A percentile compares a stretch with the other conserved stretches of the same genome.
phyloP scores from a whole-genome alignment of 2,888 invertebrate species.

The Mamestra brassicae region DNA sequence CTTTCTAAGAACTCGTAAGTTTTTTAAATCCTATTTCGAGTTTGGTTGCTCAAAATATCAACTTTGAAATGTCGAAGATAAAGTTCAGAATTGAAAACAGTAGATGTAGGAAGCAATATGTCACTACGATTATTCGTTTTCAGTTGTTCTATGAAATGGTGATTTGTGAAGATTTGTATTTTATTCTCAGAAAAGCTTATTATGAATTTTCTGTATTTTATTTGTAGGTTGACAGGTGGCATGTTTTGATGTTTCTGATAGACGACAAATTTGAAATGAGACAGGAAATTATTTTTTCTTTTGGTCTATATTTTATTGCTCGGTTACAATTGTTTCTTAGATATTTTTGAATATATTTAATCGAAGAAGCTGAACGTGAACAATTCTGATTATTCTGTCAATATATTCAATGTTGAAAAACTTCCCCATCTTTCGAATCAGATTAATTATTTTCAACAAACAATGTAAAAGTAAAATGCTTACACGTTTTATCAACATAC shows the following conservation, averaged over 20 bases:
- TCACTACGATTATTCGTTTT: conserved; percentile 48
- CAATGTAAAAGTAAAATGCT: neutral
- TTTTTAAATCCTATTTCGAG: conserved; percentile 36
- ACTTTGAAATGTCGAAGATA: neutral
- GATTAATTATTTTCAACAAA: neutral
- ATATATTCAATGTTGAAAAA: too few species aligned
- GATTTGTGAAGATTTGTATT: conserved; percentile 51
- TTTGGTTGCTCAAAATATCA: neutral
- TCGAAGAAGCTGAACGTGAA: too few species aligned
- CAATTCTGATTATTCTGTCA: too few species aligned
- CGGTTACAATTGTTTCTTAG: neutral
- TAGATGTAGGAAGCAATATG: conserved; percentile 32
- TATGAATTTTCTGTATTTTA: conserved; percentile 27
- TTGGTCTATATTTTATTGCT: neutral
- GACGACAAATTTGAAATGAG: conserved; percentile 10
- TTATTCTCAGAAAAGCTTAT: conserved; percentile 50
- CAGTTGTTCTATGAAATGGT: conserved; percentile 58
- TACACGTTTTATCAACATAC: neutral
- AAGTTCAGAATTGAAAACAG: conserved; percentile 24
- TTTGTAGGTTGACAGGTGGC: conserved; percentile 11
- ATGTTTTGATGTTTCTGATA: conserved; percentile 43
- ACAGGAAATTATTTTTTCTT: conserved; percentile 21
- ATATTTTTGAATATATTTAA: too few species aligned
- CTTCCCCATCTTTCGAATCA: too few species aligned
- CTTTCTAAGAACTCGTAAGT: conserved; percentile 53